A percentile compares a stretch with the other conserved stretches of the same genome.
These are phyloP conservation scores for Agapornis roseicollis DNA, from an alignment of 2,113 vertebrate genomes.

Conservation along the genomic window DNA sequence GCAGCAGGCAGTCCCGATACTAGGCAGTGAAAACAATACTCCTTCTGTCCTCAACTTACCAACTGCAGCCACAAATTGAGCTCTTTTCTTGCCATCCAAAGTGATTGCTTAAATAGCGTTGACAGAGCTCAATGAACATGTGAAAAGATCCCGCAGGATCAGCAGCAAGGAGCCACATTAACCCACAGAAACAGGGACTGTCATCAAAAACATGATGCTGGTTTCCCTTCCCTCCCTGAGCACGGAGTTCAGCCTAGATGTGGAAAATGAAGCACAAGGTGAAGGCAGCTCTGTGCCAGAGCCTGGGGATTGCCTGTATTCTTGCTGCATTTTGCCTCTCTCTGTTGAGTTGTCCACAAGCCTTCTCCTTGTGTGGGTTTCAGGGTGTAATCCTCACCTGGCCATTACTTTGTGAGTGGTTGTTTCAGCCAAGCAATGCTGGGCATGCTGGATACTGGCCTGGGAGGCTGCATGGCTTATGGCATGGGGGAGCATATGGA, in stretches of 20 bases:
- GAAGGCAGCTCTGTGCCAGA: not conserved
- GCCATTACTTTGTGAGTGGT: fast-evolving
- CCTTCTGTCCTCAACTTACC: not conserved
- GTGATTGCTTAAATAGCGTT: not conserved
- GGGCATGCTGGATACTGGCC: not conserved
- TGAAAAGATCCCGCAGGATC: conserved; percentile 1
- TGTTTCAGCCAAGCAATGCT: not conserved
- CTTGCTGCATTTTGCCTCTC: not conserved
- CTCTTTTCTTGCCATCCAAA: not conserved
- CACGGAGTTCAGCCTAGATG: not conserved
- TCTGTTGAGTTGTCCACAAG: fast-evolving
- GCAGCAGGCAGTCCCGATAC: not conserved
- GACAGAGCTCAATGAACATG: not conserved
- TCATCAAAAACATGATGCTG: not conserved
- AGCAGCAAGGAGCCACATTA: not conserved
- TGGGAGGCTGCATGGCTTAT: not conserved
- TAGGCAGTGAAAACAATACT: not conserved
- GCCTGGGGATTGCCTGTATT: not conserved
- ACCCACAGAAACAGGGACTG: not conserved
- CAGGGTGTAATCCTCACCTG: not conserved
- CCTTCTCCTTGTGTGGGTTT: not conserved
- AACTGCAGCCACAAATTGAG: not conserved
- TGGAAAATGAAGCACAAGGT: not conserved
- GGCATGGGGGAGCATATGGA: not conserved
- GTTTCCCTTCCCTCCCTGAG: not conserved